Evolutionary conservation across 2,888 invertebrate genomes (phyloP), one percentile per base, ranked within the genome.

Genomic region (Tryphoninae sp.): DNA sequence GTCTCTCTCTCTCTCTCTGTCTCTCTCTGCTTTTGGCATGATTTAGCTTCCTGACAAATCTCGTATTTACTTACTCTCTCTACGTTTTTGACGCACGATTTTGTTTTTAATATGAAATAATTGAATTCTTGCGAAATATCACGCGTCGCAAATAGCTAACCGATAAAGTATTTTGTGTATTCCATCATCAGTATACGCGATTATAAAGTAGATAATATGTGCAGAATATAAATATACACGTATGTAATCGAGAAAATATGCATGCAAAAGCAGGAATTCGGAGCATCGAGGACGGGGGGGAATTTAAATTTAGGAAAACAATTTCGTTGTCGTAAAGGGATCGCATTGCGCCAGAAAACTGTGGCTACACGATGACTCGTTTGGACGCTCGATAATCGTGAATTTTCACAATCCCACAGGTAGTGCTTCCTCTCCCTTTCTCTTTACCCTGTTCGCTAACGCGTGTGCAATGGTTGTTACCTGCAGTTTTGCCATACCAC

Each of bases 291-390:
- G 67, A 53, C 33, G 33, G 33, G 73, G 73, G 65, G 71, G 45
- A 81, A 83, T 84, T 84, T 83, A 81, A 40, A 83, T 84, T 79
- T 73, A 69, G 69, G 58, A 33, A 80, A 84, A 82, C 59, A 72
- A 78, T 72, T 80, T 78, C 45, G 23, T 74, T 45, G 22, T 55
- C 68, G 42, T n/a, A 55, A 40, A 23, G 23, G 23, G 33, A 72
- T 59, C 67, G 80, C 75, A 76, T 75, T 75, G 82, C 82, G 68
- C 58, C 59, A 55, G 61, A 71, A 71, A 67, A 71, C 49, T 58
- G 13, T 23, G 8, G 33, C 19, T 65, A 13, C 26, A 26, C 58
- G 42, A 71, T 33, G 61, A 62, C 53, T 69, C 58, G 64, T 33
- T 42, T 7, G n/a, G 33, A 33, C 69, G 78, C 55, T 76, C 75